Evolutionary conservation across 2,888 invertebrate genomes (phyloP), one percentile per base, ranked within the genome.

Genomic region (Portevinia maculata): DNA sequence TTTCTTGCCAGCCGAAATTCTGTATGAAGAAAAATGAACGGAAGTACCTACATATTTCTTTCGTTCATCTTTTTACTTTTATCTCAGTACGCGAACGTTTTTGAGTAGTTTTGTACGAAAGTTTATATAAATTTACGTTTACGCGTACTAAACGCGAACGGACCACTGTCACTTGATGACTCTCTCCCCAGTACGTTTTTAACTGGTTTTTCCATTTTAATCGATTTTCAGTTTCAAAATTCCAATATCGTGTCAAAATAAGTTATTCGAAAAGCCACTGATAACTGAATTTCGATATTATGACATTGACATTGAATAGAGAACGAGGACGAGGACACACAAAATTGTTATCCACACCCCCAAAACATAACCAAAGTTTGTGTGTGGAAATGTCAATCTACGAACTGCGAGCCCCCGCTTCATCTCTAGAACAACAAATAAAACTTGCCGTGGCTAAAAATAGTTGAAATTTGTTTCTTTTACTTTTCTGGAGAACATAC

Each of bases 291-390:
- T 37, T 37, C 13, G 3, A 44, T 32, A 50, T 37, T 39, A 48
- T 57, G 74, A 65, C 64, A 74, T 74, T 74, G 74, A 74, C 74
- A 65, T 74, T 74, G 74, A 74, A 50, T 39, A n/a, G n/a, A n/a
- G n/a, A n/a, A n/a, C n/a, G n/a, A n/a, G n/a, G n/a, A n/a, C 74
- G 74, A 74, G 74, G 64, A 64, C 74, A 65, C 55, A 71, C 60
- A 17, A 53, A 48, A 39, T 70, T 57, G 6, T 13, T 34, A n/a
- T 13, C 8, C 11, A 13, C 30, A 15, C 65, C 15, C 65, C 46
- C 55, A 28, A 21, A 50, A 52, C 30, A 28, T 6, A n/a, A 21
- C 50, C 24, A 37, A 57, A 28, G 15, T 44, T 60, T 9, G 60
- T 60, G 60, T 46, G 17, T 32, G 44, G 8, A 44, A 21, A 32